phyloP scores from a whole-genome alignment of 2,797 vertebrate species.

The Ctenopoma kingsleyae region DNA sequence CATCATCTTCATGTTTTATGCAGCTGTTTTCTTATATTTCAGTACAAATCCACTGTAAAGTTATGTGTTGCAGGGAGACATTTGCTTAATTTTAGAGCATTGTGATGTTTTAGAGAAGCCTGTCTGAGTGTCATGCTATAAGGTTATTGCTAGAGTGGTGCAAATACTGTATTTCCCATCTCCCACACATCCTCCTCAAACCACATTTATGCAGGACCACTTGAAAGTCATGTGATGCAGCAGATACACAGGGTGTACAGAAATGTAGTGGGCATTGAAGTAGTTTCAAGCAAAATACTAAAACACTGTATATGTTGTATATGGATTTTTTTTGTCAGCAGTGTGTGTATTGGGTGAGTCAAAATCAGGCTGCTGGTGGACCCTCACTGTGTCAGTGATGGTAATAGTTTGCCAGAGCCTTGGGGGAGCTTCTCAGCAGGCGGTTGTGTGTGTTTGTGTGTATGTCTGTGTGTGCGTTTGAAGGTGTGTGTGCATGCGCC shows the following conservation, averaged over 20 bases:
- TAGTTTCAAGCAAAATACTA: conserved; percentile 43
- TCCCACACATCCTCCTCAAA: conserved; percentile 44
- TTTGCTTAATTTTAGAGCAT: conserved; percentile 14
- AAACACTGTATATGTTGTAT: conserved; percentile 39
- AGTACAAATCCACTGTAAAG: not conserved
- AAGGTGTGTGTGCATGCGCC: not conserved
- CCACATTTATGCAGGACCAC: conserved; percentile 33
- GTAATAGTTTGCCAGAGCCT: conserved; percentile 79
- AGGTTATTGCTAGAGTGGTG: conserved; percentile 31
- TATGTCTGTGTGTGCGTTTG: not conserved
- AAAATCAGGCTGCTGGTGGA: conserved; percentile 70
- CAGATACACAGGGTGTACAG: conserved; percentile 4
- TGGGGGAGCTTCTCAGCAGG: conserved; percentile 71
- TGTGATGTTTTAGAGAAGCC: conserved; percentile 8
- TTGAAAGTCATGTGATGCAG: conserved; percentile 50
- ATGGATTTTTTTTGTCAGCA: conserved; percentile 19
- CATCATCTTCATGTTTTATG: not conserved
- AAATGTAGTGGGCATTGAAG: conserved; percentile 42
- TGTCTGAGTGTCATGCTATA: conserved; percentile 20
- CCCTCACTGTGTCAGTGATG: conserved; percentile 76
- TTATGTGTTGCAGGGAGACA: not conserved
- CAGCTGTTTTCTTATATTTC: not conserved
- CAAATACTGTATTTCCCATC: conserved; percentile 21
- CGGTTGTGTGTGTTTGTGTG: conserved; percentile 2
- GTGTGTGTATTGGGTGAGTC: conserved; percentile 50